phyloP scores from a whole-genome alignment of 2,797 vertebrate genomes.

The Atherinosoma microstoma region DNA sequence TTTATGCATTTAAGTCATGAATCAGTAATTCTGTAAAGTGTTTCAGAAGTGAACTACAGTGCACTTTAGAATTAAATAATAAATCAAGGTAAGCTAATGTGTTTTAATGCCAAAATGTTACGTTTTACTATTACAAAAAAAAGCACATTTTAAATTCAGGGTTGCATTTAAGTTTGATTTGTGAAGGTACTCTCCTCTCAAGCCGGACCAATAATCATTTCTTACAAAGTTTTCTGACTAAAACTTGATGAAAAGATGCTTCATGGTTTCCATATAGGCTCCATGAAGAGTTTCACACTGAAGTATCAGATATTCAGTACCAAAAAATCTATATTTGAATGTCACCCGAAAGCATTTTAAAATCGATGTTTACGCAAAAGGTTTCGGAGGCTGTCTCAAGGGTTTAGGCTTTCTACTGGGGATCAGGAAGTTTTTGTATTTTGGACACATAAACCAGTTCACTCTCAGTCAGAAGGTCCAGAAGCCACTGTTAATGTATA shows the following conservation, averaged over 20 bases:
- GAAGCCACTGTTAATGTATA: too few species aligned
- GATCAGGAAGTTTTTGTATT: conserved; percentile 49
- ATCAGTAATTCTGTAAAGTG: conserved; percentile 21
- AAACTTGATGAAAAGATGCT: too few species aligned
- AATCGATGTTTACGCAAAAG: conserved; percentile 16
- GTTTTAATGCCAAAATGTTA: not conserved
- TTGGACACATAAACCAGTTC: not conserved
- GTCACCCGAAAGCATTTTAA: conserved; percentile 9
- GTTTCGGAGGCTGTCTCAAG: not conserved
- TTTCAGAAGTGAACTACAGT: conserved; percentile 16
- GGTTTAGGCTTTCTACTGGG: conserved; percentile 53
- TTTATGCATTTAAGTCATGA: conserved; percentile 17
- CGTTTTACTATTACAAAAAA: not conserved
- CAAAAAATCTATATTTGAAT: not conserved
- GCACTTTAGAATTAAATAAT: conserved; percentile 32
- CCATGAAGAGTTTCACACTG: not conserved
- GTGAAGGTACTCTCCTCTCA: not conserved
- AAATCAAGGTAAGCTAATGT: conserved; percentile 12
- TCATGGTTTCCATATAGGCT: not conserved
- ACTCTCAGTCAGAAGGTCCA: too few species aligned
- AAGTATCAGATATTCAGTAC: not conserved
- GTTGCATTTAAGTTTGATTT: not conserved
- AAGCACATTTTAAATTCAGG: not conserved
- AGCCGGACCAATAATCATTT: not conserved
- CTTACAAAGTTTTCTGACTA: too few species aligned